Evolutionary conservation across 2,888 invertebrate species (phyloP).

Genomic region (Stenotaenia linearis): DNA sequence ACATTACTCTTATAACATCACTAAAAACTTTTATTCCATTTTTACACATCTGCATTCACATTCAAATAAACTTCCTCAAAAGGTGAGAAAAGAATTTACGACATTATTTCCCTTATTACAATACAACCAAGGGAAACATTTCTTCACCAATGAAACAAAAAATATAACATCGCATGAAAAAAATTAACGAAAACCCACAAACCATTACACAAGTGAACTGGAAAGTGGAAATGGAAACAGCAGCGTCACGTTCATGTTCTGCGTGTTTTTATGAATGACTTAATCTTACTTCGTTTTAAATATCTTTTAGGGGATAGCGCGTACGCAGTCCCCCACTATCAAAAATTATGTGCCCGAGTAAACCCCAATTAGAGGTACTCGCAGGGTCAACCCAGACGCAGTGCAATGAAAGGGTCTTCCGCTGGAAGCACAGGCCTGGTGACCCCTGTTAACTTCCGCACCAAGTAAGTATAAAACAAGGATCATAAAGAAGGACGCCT

Average conservation of each 20-base stretch:
- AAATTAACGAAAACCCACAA: too few relatives aligned
- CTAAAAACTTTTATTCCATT: too few relatives aligned
- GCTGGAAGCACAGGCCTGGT: neutral
- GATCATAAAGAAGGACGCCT: neutral
- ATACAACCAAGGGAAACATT: too few relatives aligned
- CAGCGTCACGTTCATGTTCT: too few relatives aligned
- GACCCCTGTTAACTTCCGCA: constrained; percentile 1
- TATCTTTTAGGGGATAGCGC: constrained; percentile 12
- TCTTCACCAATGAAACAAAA: too few relatives aligned
- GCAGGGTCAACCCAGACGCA: neutral
- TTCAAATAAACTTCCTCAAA: too few relatives aligned
- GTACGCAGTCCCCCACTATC: constrained; percentile 11
- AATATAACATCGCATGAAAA: too few relatives aligned
- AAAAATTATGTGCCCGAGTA: constrained; percentile 12
- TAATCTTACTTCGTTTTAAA: neutral
- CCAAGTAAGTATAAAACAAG: constrained; percentile 4
- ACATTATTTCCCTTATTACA: too few relatives aligned
- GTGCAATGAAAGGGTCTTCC: constrained; percentile 11
- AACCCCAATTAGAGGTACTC: constrained; percentile 15
- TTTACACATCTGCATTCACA: too few relatives aligned
- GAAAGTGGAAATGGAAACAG: neutral
- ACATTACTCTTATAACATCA: too few relatives aligned
- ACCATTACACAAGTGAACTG: neutral
- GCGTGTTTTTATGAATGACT: too few relatives aligned
- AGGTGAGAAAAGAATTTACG: too few relatives aligned